Evolutionary conservation across 1,140 invertebrate species (phyloP), one percentile per base, ranked within the genome.

Genomic region (Maniola jurtina): DNA sequence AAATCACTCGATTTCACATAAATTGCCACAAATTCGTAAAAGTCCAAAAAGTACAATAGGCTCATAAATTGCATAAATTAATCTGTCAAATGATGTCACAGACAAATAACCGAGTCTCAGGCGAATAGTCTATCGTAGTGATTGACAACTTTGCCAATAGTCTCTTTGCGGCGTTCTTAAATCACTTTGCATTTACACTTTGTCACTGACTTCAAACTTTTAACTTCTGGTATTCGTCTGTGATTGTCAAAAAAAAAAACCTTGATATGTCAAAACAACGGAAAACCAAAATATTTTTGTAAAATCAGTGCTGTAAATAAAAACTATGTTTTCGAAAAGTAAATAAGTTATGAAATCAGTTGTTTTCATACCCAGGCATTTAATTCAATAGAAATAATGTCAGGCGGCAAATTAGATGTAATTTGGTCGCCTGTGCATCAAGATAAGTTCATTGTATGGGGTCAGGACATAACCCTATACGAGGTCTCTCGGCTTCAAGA

Each of bases 401-500:
- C 85, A 11, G 79, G 81, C 58, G 73, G 72, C 57, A 91, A 90
- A 79, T 68, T 84, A 38, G 96, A 97, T 75, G 93, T 97, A 11
- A 93, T 94, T 75, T 97, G 96, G 96, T 96, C 95, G 47, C 96
- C 96, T 3, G 92, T 94, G 34, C 93, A 94, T 76, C 92, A 92
- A 5, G 93, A 97, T 77, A 96, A 96, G 79, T 97, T 97, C 80
- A 94, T 98, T 60, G 95, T 95, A 38, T 97, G 96, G 96, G 95
- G 96, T 15, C 94, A 95, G 54, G 96, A 97, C 79, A 95, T 98
- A 76, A 94, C 93, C 85, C 92, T 97, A 34, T 97, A 97, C 78
- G 95, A 97, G 92, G 93, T 96, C 59, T 92, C 92, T 69, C 90
- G 86, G 61, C 76, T 93, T 25, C 93, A 93, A 81, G 93, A 94